Base-by-base conservation (phyloP, 2,888 invertebrate genomes). In the Brenthis hecate region DNA sequence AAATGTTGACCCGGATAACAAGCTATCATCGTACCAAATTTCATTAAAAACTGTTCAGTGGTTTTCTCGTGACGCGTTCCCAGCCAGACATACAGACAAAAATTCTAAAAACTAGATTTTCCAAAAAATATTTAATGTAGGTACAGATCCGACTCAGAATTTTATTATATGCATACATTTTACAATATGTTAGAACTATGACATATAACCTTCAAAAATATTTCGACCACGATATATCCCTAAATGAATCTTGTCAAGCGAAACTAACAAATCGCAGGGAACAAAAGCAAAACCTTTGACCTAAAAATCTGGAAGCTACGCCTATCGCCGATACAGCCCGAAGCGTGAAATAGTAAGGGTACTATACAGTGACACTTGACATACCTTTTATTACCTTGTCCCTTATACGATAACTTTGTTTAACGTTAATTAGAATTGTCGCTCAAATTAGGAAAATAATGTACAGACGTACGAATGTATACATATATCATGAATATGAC, bases 211-310 rank as follows among this genome's bases (percentile, higher is more conserved):
- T 48, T 65, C 51, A 56, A 63, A 61, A 57, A 58, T 63, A 58
- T 57, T 55, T 54, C 50, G 63, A n/a, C 64, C 55, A 62, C 36
- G 56, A 58, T 56, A 63, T 62, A 57, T 68, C 56, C 74, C 72
- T 73, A 74, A 76, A 76, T 75, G 76, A 77, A 76, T 76, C 74
- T 75, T 73, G 75, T 73, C 72, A 75, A 74, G 75, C 73, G 74
- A 71, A 68, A 71, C 75, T 74, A 75, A 74, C 76, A 77, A 77
- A 77, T 76, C 76, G 76, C 74, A 71, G 76, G 73, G 73, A 79
- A 78, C 77, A 81, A 77, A 80, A 75, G 76, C 71, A 72, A 80
- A 80, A 75, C 76, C 80, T 81, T 77, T 82, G 81, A 82, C 76
- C 75, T 71, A 76, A 80, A 80, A 79, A 78, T 78, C 75, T 74